phyloP scores from a whole-genome alignment of 2,797 vertebrate species.

The Zalophus californianus region DNA sequence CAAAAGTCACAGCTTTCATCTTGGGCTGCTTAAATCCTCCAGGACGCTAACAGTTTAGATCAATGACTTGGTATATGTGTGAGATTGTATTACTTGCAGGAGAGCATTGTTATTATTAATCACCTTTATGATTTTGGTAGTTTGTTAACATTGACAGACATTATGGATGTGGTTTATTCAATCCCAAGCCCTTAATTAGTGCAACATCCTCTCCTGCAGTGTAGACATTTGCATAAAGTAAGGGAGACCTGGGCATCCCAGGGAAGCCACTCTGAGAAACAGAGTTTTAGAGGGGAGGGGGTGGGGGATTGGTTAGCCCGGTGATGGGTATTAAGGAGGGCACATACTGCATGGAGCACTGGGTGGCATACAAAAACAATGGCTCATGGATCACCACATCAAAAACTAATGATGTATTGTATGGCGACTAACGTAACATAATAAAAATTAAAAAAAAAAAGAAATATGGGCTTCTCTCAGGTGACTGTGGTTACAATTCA shows the following conservation, averaged over 20 bases:
- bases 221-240: not conserved
- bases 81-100: not conserved
- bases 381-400: no score
- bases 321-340: no score
- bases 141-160: not conserved
- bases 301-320: no score
- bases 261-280: no score
- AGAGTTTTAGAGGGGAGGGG: no score
- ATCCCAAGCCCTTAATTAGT: not conserved
- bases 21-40: not conserved
- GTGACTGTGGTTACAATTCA: not conserved
- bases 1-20: not conserved
- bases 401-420: no score
- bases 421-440: no score
- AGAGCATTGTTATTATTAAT: not conserved
- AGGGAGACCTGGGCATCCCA: not conserved
- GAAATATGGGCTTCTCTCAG: not conserved
- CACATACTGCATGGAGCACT: no score
- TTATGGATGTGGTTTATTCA: not conserved
- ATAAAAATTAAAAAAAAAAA: not conserved
- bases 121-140: not conserved
- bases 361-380: no score
- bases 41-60: not conserved
- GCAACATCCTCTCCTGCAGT: not conserved
- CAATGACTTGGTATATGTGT: not conserved